Base-by-base conservation (phyloP, 2,888 invertebrate species). In the Rhagophthalmus giganteus region DNA sequence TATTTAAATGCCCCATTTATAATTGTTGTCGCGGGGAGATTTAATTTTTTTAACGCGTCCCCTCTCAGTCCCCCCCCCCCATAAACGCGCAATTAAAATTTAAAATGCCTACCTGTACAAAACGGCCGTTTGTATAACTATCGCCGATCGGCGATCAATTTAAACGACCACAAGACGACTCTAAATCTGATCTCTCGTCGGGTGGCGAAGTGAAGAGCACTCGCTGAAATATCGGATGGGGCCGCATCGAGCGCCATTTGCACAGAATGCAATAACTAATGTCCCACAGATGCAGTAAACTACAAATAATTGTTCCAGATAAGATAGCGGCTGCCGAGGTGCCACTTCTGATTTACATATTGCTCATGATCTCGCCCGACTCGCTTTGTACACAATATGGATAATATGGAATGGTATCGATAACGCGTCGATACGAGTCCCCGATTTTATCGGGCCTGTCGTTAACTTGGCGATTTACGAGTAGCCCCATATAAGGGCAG, bases 261-360 rank as follows among this genome's bases (percentile, higher is more conserved):
- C 71, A 68, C 68, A 65, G 69, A 70, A 69, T 68, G 69, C 67
- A 65, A 58, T 69, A 70, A 71, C 65, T 67, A 68, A 71, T 69
- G 69, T 63, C 61, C 60, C 54, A 63, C 62, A 55, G 49, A 58
- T 60, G 66, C 63, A 66, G 68, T 72, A 72, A 72, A 72, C 66
- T 65, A 68, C 66, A 65, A 72, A 72, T 72, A 72, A 72, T 72
- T 72, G 72, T 71, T 70, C 64, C 46, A 68, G 71, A 73, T 73
- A 72, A 72, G 73, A 72, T 72, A 70, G 68, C 64, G 65, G 64
- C 62, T 59, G 63, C 60, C 50, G 63, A 66, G 65, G 67, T 67
- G 67, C 63, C 68, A 64, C 57, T 61, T 64, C 64, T 70, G 71
- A 72, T 72, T 72, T 72, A 71, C 72, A 72, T 72, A 72, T 60